A percentile compares a stretch with the other conserved stretches of the same genome.
phyloP scores from a whole-genome alignment of 64 coral and sea anemone genomes.

The Orbicella faveolata region DNA sequence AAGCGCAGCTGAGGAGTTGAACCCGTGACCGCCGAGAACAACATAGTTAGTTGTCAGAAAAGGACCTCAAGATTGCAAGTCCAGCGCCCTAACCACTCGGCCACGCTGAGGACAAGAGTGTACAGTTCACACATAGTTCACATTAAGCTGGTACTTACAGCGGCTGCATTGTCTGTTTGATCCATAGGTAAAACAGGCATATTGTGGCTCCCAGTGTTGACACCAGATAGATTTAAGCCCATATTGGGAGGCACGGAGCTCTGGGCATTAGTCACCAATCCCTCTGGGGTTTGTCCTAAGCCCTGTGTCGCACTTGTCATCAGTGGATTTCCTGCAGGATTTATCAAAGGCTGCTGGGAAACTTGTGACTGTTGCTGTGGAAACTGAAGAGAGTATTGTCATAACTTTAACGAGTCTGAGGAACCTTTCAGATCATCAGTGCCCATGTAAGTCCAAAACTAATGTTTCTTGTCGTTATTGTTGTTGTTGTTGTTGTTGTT shows the following conservation, averaged over 20 bases:
- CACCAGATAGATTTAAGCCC: conserved; percentile 24
- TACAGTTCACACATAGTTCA: too few species aligned
- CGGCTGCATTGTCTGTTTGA: background rate
- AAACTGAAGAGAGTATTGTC: conserved; percentile 3
- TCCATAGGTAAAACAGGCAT: conserved; percentile 1
- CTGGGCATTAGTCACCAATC: conserved; percentile 70
- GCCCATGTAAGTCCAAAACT: too few species aligned
- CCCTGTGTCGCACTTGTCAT: conserved; percentile 30
- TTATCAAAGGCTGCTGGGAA: conserved; percentile 45
- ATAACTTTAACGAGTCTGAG: background rate
- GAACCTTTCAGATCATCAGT: background rate
- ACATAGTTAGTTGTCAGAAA: too few species aligned
- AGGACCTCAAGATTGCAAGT: too few species aligned
- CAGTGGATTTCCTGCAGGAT: background rate
- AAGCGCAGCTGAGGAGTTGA: too few species aligned
- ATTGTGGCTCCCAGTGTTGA: conserved; percentile 28
- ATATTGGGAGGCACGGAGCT: conserved; percentile 43
- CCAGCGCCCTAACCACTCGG: background rate
- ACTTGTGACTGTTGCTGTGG: conserved; percentile 32
- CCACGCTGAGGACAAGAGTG: too few species aligned
- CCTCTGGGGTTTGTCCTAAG: conserved; percentile 47
- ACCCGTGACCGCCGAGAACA: too few species aligned
- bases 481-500: too few species aligned
- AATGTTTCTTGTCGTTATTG: too few species aligned
- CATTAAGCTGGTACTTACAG: background rate